A percentile compares a stretch with the other conserved stretches of the same genome.
These are phyloP conservation scores for Lemur catta DNA, from an alignment of 2,797 vertebrate genomes.

Conservation along the genomic window DNA sequence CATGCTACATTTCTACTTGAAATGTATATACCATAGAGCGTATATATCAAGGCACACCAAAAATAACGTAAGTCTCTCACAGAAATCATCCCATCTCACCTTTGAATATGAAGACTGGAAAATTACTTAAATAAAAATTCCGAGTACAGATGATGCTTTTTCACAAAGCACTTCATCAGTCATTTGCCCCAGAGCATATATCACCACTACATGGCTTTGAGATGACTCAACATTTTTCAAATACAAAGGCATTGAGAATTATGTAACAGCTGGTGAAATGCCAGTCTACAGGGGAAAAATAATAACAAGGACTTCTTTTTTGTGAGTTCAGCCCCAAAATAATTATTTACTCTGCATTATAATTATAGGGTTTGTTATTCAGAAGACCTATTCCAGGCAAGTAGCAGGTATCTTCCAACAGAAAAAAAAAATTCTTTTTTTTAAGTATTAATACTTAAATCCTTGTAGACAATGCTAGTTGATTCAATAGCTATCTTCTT, in stretches of 20 bases:
- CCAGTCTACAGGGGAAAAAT: neutral
- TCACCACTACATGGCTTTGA: neutral
- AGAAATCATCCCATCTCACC: neutral
- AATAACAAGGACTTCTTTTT: neutral
- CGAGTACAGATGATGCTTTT: neutral
- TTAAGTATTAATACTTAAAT: neutral
- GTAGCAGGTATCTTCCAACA: neutral
- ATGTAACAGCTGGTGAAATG: constrained; percentile 1
- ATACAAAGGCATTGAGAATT: neutral
- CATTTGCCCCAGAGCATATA: neutral
- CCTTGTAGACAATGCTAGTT: neutral
- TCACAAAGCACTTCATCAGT: neutral
- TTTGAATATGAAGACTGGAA: neutral
- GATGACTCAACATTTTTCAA: neutral
- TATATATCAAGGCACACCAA: neutral
- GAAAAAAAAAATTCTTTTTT: neutral
- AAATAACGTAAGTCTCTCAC: neutral
- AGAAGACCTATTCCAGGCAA: constrained; percentile 17
- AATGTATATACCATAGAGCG: neutral
- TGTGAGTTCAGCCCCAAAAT: neutral
- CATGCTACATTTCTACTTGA: neutral
- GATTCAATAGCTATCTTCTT: neutral
- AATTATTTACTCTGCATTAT: constrained; percentile 8
- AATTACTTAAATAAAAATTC: neutral
- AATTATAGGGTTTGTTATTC: neutral